Evolutionary conservation across 2,113 vertebrate species (phyloP).

Genomic region (Rallus limicola): DNA sequence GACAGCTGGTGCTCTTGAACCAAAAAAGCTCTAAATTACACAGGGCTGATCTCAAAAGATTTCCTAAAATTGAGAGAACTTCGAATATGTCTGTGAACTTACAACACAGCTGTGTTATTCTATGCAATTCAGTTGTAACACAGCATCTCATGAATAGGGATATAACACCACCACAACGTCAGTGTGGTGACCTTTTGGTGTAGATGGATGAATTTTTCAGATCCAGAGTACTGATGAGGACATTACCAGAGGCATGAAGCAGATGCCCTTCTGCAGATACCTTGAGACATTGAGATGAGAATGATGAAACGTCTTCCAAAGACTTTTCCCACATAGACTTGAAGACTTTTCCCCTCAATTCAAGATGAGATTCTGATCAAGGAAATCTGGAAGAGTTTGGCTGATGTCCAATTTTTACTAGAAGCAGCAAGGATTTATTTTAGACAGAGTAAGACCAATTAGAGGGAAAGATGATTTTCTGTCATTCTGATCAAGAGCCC

Average conservation of each 20-base stretch:
- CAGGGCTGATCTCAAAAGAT: not conserved
- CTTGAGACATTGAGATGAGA: not conserved
- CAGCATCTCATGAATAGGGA: not conserved
- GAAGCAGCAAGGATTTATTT: not conserved
- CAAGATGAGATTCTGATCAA: not conserved
- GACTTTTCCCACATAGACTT: not conserved
- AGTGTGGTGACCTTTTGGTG: not conserved
- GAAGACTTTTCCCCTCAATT: not conserved
- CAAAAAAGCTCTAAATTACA: not conserved
- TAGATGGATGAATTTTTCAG: not conserved
- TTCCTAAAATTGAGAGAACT: not conserved
- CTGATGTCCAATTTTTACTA: not conserved
- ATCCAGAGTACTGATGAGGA: not conserved
- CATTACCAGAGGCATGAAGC: not conserved
- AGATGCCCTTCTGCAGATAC: not conserved
- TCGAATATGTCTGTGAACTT: not conserved
- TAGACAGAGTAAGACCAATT: not conserved
- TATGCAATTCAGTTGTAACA: not conserved
- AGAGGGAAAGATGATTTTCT: not conserved
- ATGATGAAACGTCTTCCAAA: not conserved
- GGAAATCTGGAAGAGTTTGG: not conserved
- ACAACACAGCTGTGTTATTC: not conserved
- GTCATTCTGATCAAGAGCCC: not conserved
- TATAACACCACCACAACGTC: rapidly evolving
- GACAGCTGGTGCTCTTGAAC: not conserved